phyloP scores from a whole-genome alignment of 2,113 vertebrate genomes.

The Centropus bengalensis region DNA sequence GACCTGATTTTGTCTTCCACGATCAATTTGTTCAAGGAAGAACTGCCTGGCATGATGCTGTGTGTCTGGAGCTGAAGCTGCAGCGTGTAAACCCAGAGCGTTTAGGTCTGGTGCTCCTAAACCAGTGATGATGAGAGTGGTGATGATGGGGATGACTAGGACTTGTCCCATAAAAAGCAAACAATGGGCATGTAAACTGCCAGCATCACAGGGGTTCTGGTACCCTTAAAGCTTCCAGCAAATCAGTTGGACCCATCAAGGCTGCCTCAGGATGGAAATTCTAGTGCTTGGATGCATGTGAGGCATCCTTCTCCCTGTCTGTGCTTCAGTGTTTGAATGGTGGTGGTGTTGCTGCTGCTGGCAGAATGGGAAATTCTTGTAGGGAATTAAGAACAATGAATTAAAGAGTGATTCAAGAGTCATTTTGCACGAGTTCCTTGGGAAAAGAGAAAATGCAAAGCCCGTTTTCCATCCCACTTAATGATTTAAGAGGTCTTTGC shows the following conservation, averaged over 20 bases:
- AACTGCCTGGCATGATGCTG: neutral
- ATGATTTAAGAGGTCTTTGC: neutral
- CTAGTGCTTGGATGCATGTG: neutral
- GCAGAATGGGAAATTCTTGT: neutral
- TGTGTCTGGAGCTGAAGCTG: neutral
- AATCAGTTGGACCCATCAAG: neutral
- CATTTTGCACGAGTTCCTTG: neutral
- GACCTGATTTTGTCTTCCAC: conserved; percentile 11
- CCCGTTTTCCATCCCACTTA: neutral
- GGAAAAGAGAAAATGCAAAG: neutral
- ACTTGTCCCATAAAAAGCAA: neutral
- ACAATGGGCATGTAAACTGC: neutral
- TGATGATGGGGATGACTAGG: neutral
- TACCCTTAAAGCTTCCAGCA: neutral
- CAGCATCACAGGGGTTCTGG: neutral
- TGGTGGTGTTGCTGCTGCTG: neutral
- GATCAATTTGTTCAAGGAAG: neutral
- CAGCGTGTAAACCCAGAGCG: neutral
- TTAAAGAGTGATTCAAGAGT: neutral
- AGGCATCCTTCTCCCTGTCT: neutral
- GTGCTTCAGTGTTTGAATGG: neutral
- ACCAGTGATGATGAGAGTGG: no score
- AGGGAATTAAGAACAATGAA: neutral
- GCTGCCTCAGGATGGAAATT: neutral
- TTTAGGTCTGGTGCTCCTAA: neutral